A percentile compares a stretch with the other conserved stretches of the same genome.
phyloP scores from a whole-genome alignment of 2,113 vertebrate species.

The Anarhynchus alexandrinus region DNA sequence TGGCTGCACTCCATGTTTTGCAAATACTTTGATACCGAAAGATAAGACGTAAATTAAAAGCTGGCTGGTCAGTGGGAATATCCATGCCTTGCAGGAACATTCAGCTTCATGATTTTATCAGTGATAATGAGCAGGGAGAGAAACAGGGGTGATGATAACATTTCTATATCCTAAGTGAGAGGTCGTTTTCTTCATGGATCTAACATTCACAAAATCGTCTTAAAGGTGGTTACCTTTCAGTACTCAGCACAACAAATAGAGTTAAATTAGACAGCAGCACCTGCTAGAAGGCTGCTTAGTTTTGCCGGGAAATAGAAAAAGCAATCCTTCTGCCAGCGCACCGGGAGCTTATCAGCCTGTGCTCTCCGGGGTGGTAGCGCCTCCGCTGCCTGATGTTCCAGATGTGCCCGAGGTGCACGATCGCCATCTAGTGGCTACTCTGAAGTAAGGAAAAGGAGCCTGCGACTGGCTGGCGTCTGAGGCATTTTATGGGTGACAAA shows the following conservation, averaged over 20 bases:
- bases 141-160: background rate
- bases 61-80: background rate
- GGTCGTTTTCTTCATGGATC: background rate
- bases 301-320: background rate
- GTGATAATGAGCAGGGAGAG: background rate
- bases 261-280: background rate
- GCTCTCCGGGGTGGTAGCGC: background rate
- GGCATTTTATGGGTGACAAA: rapidly evolving
- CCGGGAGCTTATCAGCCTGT: background rate
- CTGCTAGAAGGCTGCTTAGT: background rate
- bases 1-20: background rate
- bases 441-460: rapidly evolving
- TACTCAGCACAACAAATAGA: background rate
- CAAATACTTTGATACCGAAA: background rate
- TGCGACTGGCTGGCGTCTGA: rapidly evolving
- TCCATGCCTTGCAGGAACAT: background rate
- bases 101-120: background rate
- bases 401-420: constrained; percentile 32
- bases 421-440: constrained; percentile 40
- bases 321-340: background rate
- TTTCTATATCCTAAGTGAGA: background rate
- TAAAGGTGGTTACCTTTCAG: background rate
- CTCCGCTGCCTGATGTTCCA: background rate
- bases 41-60: background rate
- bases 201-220: background rate